A percentile compares a stretch with the other conserved stretches of the same genome.
These are phyloP conservation scores for Drosophila phalerata DNA, from an alignment of 2,888 invertebrate species.

Conservation along the genomic window DNA sequence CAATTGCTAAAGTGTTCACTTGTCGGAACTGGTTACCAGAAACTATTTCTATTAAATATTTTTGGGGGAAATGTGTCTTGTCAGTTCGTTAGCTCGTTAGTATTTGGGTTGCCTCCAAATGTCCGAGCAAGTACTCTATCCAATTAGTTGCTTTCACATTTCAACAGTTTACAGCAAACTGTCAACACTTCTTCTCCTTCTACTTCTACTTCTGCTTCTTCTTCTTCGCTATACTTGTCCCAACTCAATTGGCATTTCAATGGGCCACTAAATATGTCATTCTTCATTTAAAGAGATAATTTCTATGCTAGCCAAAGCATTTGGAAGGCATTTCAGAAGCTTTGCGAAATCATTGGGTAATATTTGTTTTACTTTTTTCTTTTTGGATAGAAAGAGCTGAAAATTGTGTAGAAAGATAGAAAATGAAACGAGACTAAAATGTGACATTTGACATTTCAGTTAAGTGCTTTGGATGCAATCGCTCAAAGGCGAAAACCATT, in stretches of 20 bases:
- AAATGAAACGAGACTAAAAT: slow-evolving; percentile 33
- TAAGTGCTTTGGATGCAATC: slow-evolving; percentile 72
- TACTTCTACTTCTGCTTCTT: neutral
- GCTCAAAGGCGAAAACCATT: slow-evolving; percentile 67
- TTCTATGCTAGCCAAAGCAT: slow-evolving; percentile 46
- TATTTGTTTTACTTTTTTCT: slow-evolving; percentile 13
- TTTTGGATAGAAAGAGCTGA: slow-evolving; percentile 7
- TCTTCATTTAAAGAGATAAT: slow-evolving; percentile 70
- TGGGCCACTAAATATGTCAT: slow-evolving; percentile 70
- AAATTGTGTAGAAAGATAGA: slow-evolving; percentile 24
- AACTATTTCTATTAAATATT: slow-evolving; percentile 30
- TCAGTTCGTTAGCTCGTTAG: slow-evolving; percentile 18
- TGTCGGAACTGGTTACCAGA: slow-evolving; percentile 4
- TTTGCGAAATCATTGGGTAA: slow-evolving; percentile 55
- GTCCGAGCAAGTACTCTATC: slow-evolving; percentile 34
- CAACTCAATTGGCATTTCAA: slow-evolving; percentile 52
- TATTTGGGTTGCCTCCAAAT: slow-evolving; percentile 33
- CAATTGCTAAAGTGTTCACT: slow-evolving; percentile 12
- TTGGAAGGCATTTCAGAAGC: slow-evolving; percentile 17
- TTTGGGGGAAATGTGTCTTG: slow-evolving; percentile 15
- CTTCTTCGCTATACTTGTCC: slow-evolving; percentile 9
- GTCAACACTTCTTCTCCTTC: slow-evolving; percentile 55
- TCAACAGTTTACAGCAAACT: slow-evolving; percentile 58
- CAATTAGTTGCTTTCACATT: slow-evolving; percentile 70
- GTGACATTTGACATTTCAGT: slow-evolving; percentile 70